Evolutionary conservation across 2,888 invertebrate species (phyloP), one percentile per base, ranked within the genome.

Genomic region (Drosophila vallismaia): DNA sequence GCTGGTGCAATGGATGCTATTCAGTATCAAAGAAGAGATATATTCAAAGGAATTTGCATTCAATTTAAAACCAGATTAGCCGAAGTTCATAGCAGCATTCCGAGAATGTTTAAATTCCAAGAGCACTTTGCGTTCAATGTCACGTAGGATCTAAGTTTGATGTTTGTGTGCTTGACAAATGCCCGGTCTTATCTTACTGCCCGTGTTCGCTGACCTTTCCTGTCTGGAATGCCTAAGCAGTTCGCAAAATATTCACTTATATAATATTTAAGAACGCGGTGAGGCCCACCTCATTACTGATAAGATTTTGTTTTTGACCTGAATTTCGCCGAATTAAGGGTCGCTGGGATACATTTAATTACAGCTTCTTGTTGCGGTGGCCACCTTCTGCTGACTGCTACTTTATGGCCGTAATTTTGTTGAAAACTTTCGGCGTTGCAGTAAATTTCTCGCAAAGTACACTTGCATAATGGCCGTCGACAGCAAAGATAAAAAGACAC

Each of bases 401-500:
- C 67, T 86, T 86, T 81, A 82, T 73, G 50, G 63, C 72, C 64
- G 74, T 70, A 76, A 81, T 81, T 87, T 71, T 51, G 71, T 67
- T 84, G 38, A 68, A 84, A 87, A 87, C 82, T 87, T 87, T 74
- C 40, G 71, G 58, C 64, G 59, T 55, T 76, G 71, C 72, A 72
- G 71, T 80, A 75, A 86, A 81, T 86, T 79, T 52, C 38, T 57
- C 63, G 26, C 45, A 49, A 26, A 48, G 57, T 52, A 63, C 49
- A 54, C 59, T 56, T 40, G 52, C 62, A 46, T 44, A 40, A 42
- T 45, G 67, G 75, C 57, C 63, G 75, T 56, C 54, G 57, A 57
- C 44, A 40, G 38, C 57, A 45, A n/a, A 51, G 71, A 48, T 54
- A 73, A 64, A 64, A 40, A 46, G 53, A 19, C 59, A 71, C 69